Conservation (phyloP, 2,888 invertebrate species). For the Athetis lepigone region DNA sequence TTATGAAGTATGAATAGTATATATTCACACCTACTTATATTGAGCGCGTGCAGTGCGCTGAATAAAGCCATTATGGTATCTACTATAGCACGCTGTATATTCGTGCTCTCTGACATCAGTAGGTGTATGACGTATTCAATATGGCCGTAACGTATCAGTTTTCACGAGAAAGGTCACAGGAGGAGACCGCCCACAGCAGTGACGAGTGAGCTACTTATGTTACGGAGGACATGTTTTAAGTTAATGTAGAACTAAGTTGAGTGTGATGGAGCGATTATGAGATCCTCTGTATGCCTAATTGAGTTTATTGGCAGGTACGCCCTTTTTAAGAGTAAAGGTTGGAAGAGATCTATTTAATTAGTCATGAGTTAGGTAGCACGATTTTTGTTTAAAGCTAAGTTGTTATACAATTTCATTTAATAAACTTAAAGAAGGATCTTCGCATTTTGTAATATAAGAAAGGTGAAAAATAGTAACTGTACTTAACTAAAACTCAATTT, state of each 20-base stretch:
- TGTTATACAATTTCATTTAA: not conserved
- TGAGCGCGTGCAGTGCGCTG: conserved; percentile 11
- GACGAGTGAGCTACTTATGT: conserved; percentile 21
- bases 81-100: not conserved
- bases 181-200: conserved; percentile 41
- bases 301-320: not conserved
- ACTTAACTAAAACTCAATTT: too few relatives aligned
- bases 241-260: conserved; percentile 6
- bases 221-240: conserved; percentile 1
- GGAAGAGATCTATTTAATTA: not conserved
- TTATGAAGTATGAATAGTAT: conserved; percentile 32
- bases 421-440: not conserved
- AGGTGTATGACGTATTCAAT: conserved; percentile 47
- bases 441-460: too few relatives aligned
- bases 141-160: conserved; percentile 39
- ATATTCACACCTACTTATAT: too few relatives aligned
- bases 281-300: not conserved
- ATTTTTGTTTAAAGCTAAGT: not conserved
- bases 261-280: not conserved
- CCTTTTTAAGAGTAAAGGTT: not conserved
- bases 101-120: conserved; percentile 31
- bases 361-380: not conserved
- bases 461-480: too few relatives aligned
- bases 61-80: conserved; percentile 20
- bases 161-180: conserved; percentile 51